Base-by-base conservation (phyloP, 1,140 invertebrate genomes). In the Bombus waltoni region DNA sequence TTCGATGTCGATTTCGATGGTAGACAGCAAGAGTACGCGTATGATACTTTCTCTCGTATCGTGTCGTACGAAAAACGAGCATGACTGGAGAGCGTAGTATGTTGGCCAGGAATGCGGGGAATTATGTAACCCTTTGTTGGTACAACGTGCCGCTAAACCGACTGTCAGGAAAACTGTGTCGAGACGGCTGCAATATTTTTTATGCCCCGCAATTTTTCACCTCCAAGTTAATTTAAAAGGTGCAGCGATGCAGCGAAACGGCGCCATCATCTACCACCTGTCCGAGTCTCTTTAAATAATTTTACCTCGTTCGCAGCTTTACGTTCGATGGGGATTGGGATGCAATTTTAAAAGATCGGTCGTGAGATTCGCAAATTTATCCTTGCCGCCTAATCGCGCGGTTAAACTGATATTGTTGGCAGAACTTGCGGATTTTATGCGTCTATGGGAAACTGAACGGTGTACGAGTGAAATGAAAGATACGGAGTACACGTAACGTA, bases 111-210 rank as follows among this genome's bases (percentile, higher is more conserved):
- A 93, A 93, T 92, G 91, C 57, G 65, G 47, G 25, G 71, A 75
- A 86, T 94, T 94, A 93, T 91, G 91, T 92, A 94, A 94, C 77
- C 87, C 87, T 93, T 93, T 93, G 93, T 93, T 94, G 88, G 89
- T 78, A 88, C 83, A 91, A 91, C 85, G 81, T 87, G 40, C 83
- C 68, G 72, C 40, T 79, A 74, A 81, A 78, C 35, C 82, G 72
- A 83, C 65, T 73, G 82, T 25, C 25, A 59, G 65, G 65, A 81
- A 82, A 89, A 89, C 47, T 79, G 47, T 80, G 66, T 66, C 85
- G 84, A 59, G 44, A 40, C 9, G 22, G 47, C 40, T 40, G 53
- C 59, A 79, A 85, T 79, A 68, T 81, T 81, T 78, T 66, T 59
- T 42, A 35, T n/a, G 40, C 35, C 44, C n/a, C 4, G 71, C 42